Conservation (phyloP, 2,888 invertebrate genomes). For the Poecilobothrus nobilitatus region DNA sequence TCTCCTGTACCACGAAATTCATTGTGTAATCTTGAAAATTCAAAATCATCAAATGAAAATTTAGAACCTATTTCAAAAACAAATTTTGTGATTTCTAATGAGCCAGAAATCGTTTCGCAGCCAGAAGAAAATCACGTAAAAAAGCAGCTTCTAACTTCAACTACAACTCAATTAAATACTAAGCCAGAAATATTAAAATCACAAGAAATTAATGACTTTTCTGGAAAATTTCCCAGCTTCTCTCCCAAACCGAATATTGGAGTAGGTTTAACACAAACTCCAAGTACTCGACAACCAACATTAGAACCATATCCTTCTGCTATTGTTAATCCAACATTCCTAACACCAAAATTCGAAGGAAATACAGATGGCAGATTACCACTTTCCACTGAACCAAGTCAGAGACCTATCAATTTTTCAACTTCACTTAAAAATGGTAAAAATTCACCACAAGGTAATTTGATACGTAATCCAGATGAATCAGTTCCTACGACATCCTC, state of each 20-base stretch:
- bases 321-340: constrained; percentile 42
- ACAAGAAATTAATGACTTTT: constrained; percentile 12
- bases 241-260: neutral
- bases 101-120: neutral
- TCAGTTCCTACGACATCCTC: constrained; percentile 22
- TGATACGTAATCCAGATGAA: neutral
- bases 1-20: constrained; percentile 17
- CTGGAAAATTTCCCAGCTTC: constrained; percentile 7
- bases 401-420: constrained; percentile 33
- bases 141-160: constrained; percentile 12
- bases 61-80: neutral
- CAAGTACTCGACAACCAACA: constrained; percentile 33
- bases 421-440: constrained; percentile 21
- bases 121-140: neutral
- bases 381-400: constrained; percentile 31
- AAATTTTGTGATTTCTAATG: neutral
- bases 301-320: constrained; percentile 43
- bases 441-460: neutral
- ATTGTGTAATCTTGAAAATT: constrained; percentile 15
- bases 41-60: neutral
- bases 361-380: constrained; percentile 29
- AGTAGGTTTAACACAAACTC: neutral
- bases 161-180: constrained; percentile 22
- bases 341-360: constrained; percentile 41
- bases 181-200: constrained; percentile 14